Percentiles rank a stretch among this genome's conserved stretches.
Conservation (phyloP, 2,888 invertebrate genomes). For the Epistrophe eligans region DNA sequence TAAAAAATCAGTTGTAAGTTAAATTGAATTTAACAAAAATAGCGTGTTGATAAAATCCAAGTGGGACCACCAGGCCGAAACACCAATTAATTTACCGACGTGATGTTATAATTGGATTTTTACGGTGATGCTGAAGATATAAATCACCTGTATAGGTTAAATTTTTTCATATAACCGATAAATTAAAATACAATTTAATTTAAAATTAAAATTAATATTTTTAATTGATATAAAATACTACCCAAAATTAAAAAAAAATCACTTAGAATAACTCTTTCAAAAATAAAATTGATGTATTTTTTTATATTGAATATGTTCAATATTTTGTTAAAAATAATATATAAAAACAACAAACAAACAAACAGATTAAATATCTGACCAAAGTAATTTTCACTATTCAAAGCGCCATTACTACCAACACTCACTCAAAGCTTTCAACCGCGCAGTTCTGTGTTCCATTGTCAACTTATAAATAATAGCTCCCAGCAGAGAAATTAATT, state of each 20-base stretch:
- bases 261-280: background rate
- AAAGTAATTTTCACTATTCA: constrained; percentile 37
- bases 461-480: constrained; percentile 11
- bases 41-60: too few relatives aligned
- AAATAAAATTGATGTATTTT: background rate
- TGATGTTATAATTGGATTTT: too few relatives aligned
- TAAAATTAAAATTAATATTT: too few relatives aligned
- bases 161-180: too few relatives aligned
- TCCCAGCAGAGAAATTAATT: constrained; percentile 59
- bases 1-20: too few relatives aligned
- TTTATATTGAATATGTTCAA: background rate
- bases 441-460: background rate
- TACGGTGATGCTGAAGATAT: too few relatives aligned
- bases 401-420: constrained; percentile 11
- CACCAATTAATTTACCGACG: too few relatives aligned
- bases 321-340: background rate
- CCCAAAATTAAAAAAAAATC: constrained; percentile 12
- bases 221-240: too few relatives aligned
- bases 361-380: constrained; percentile 33
- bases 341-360: background rate
- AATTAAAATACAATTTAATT: too few relatives aligned
- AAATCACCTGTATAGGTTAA: too few relatives aligned
- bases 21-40: too few relatives aligned
- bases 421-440: constrained; percentile 20
- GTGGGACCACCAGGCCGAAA: too few relatives aligned